phyloP scores from a whole-genome alignment of 2,113 vertebrate genomes.

The Monarcha castaneiventris region DNA sequence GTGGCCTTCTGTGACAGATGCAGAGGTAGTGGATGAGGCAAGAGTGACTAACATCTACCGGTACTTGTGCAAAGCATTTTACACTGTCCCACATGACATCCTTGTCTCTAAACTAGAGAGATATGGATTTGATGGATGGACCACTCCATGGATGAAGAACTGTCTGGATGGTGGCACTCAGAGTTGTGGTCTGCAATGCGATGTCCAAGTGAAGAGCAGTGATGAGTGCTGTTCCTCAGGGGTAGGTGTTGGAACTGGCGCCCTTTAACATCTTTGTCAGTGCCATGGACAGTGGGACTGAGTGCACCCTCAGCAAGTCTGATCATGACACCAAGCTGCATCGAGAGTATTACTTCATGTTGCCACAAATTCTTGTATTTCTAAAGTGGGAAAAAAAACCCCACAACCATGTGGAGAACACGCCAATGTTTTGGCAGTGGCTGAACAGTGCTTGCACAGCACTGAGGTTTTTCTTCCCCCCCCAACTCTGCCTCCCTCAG shows the following conservation, averaged over 20 bases:
- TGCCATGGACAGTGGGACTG: not conserved
- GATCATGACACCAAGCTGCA: not conserved
- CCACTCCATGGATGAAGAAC: not conserved
- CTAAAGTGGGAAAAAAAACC: not conserved
- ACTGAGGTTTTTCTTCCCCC: not conserved
- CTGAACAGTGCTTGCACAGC: not conserved
- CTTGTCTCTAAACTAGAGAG: not conserved
- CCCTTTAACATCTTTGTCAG: fast-evolving
- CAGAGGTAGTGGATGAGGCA: not conserved
- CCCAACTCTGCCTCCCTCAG: not conserved
- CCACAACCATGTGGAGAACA: not conserved
- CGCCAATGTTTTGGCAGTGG: not conserved
- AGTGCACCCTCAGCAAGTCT: not conserved
- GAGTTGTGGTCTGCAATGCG: fast-evolving
- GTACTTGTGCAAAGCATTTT: not conserved
- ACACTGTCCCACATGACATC: not conserved
- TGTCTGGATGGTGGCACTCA: not conserved
- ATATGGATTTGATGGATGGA: not conserved
- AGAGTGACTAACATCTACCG: not conserved
- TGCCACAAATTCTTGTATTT: not conserved
- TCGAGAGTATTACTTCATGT: not conserved
- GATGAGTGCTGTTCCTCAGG: too few relatives aligned
- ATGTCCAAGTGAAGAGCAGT: not conserved
- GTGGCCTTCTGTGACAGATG: fast-evolving
- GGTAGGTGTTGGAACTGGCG: not conserved